Evolutionary conservation across 2,888 invertebrate species (phyloP), one percentile per base, ranked within the genome.

Genomic region (Cerastoderma edule): DNA sequence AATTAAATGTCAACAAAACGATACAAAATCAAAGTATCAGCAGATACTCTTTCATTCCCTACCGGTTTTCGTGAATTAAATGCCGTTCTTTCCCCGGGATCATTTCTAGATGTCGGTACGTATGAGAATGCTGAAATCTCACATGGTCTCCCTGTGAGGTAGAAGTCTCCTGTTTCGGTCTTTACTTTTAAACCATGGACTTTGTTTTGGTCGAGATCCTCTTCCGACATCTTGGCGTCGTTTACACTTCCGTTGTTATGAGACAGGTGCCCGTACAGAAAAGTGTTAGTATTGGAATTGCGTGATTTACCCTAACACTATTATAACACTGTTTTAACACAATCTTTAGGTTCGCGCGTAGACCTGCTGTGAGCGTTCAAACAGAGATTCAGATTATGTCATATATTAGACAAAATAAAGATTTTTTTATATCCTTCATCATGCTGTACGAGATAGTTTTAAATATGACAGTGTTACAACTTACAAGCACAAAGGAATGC

Each of bases 61-160:
- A 78, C 79, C 27, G 70, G 66, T 72, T 87, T 88, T 8, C 79
- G 83, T 1, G 88, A 84, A 79, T 92, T 92, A 84, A 89, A 92
- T 67, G 81, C 87, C 1, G 88, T 91, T 75, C 91, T 85, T 69
- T 91, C 89, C 63, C 87, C 85, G 19, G 91, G 90, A 33, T 85
- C 83, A 24, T 88, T 71, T 63, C 89, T 85, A 57, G 84, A 70
- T 33, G 87, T 86, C 16, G 92, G 92, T 5, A 92, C 85, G 83
- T 90, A 92, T 1, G 92, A 90, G 85, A 85, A 91, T 50, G 92
- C 89, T 24, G 92, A 92, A 27, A 92, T 75, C 86, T 92, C 92
- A 78, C 92, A 92, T 44, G 92, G 89, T 72, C 92, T 85, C 44
- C 92, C 92, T 33, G 80, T 78, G 46, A 92, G 72, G 48, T 85